Base-by-base conservation (phyloP, 2,113 vertebrate species). In the Campylomormyrus numenius region DNA sequence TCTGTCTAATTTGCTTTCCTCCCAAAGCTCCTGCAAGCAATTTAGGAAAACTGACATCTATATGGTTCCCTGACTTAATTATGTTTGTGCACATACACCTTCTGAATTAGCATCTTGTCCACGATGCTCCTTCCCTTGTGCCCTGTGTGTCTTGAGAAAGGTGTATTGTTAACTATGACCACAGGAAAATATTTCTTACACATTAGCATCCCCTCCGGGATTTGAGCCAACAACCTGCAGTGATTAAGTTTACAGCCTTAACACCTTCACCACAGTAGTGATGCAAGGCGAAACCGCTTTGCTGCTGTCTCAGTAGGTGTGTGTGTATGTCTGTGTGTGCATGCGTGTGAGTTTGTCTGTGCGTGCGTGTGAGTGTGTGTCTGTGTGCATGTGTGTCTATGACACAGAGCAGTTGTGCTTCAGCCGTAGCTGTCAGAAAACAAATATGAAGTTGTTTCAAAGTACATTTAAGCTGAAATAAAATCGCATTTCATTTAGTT, bases 221-320 rank as follows among this genome's bases (percentile, higher is more conserved):
- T 77, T 80, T 42, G 74, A 80, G 35, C 74, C 74, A 17, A 42
- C 74, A 42, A 80, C 74, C 74, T 39, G 35, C 74, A 39, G 35
- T 80, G 74, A 19, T 80, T 77, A 39, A 6, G 70, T 77, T 77
- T 39, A 19, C 74, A 35, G 31, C 17, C 74, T 80, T 42, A 42
- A 42, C 74, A 35, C 74, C 35, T 42, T 39, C 74, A 39, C 74
- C 31, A 80, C 5, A 42, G 4, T 42, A 42, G 13, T 15, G 17
- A 7, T 35, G 35, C 5, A 27, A 84, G 42, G 35, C 1, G 15
- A 21, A 46, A 49, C 39, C 9, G 19, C 21, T n/a, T 85, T 49
- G 24, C 46, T 49, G 83, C 8, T 58, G 39, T 90, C 89, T 89
- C 48, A 56, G 48, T 87, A 62, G 56, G n/a, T 70, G n/a, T 66